Evolutionary conservation across 2,888 invertebrate species (phyloP).

Genomic region (Leptinotarsa rubiginosa): DNA sequence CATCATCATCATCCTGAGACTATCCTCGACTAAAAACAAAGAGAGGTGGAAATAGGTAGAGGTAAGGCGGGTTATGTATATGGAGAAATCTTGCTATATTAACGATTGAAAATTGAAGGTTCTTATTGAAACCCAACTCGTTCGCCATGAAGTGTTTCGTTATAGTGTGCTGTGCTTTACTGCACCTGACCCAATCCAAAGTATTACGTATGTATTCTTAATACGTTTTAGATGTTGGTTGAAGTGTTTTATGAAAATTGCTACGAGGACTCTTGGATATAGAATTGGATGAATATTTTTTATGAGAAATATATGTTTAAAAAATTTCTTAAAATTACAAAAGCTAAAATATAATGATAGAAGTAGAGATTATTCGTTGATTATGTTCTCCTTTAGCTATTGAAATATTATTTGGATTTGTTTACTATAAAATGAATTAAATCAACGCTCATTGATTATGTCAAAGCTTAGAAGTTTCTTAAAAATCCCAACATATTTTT

Average conservation of each 20-base stretch:
- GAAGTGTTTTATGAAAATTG: background rate
- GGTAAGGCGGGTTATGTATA: slow-evolving; percentile 18
- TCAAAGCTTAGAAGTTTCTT: too few species aligned
- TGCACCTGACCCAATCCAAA: slow-evolving; percentile 20
- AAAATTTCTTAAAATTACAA: too few species aligned
- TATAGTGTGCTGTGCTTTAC: slow-evolving; percentile 21
- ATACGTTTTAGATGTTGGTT: background rate
- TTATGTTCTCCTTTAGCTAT: too few species aligned
- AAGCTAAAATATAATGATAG: too few species aligned
- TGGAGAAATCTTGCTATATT: slow-evolving; percentile 25
- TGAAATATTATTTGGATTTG: too few species aligned
- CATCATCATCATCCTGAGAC: background rate
- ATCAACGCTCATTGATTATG: too few species aligned
- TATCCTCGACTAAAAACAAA: background rate
- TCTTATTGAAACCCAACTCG: slow-evolving; percentile 15
- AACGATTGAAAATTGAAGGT: slow-evolving; percentile 14
- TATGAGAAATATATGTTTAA: too few species aligned
- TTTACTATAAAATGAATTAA: too few species aligned
- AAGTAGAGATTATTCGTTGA: too few species aligned
- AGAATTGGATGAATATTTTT: too few species aligned
- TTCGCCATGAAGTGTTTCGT: slow-evolving; percentile 20
- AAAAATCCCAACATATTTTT: too few species aligned
- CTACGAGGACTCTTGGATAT: background rate
- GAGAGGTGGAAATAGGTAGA: background rate
- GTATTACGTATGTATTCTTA: slow-evolving; percentile 19